phyloP scores from a whole-genome alignment of 2,888 invertebrate genomes.

The Laspeyria flexula region DNA sequence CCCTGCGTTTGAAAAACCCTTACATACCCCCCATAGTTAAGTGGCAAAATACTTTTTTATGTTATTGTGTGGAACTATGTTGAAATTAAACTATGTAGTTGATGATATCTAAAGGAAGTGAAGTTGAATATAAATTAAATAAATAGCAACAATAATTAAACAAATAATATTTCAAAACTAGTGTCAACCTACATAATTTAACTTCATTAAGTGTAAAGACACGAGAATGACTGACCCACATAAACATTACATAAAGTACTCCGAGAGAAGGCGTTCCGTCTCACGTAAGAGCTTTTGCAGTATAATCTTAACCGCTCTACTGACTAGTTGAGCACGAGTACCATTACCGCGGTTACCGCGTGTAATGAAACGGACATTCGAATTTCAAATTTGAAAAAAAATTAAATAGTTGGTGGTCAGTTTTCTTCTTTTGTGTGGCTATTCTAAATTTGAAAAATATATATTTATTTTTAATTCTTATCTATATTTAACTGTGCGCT shows the following conservation, averaged over 20 bases:
- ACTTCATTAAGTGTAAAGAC: conserved; percentile 7
- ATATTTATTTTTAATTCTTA: too few relatives aligned
- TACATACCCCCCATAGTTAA: too few relatives aligned
- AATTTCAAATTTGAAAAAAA: conserved; percentile 28
- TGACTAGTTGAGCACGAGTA: conserved; percentile 34
- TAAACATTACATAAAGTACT: conserved; percentile 41
- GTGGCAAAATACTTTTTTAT: too few relatives aligned
- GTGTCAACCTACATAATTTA: background rate
- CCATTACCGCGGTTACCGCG: conserved; percentile 30
- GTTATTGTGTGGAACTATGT: too few relatives aligned
- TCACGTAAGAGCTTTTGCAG: conserved; percentile 43
- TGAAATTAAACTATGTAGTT: too few relatives aligned
- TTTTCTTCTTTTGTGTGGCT: background rate
- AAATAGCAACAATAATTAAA: too few relatives aligned
- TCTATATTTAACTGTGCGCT: too few relatives aligned
- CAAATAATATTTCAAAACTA: background rate
- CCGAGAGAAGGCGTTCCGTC: conserved; percentile 41
- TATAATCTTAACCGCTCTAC: conserved; percentile 42
- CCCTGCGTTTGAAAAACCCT: too few relatives aligned
- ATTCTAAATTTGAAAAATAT: too few relatives aligned
- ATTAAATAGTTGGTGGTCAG: background rate
- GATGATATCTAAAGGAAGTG: too few relatives aligned
- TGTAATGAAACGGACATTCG: conserved; percentile 19
- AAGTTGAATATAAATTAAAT: too few relatives aligned
- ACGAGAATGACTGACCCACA: conserved; percentile 40